Base-by-base conservation (phyloP, 2,113 vertebrate species). In the Anser brachyrhynchus region DNA sequence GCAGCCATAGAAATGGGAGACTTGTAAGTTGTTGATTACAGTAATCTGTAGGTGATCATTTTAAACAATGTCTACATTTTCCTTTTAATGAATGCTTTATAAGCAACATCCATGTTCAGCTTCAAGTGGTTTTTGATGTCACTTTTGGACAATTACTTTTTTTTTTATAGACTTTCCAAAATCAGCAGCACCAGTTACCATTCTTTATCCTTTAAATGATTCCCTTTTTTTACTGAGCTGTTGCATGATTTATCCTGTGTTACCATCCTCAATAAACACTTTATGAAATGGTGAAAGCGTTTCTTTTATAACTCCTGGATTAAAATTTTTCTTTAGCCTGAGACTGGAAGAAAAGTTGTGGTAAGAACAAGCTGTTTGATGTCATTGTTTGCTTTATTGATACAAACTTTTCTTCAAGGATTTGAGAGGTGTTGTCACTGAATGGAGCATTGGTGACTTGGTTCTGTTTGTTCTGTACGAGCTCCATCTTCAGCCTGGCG, bases 191-290 rank as follows among this genome's bases (percentile, higher is more conserved):
- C 95, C 95, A 96, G 76, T 97, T 96, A 91, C 92, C 96, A 94
- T 98, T 97, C 96, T 97, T 97, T 96, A 96, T 96, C 95, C 78
- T 97, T 95, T 87, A 87, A 78, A 96, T 96, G 91, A 96, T 96
- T 97, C 94, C 93, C 94, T 97, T 95, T 98, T 98, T 97, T 98
- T 95, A 97, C 93, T 98, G 96, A 98, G 93, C 97, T 98, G 97
- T 98, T 98, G 98, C 97, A 98, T 98, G 98, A 98, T 95, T 97
- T 98, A 96, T 96, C 97, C 97, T 98, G 97, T 98, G 97, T 98
- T 98, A 97, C 97, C 97, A 97, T 97, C 97, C 97, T 97, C 96
- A 98, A 98, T 98, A 98, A 98, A 98, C 97, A 97, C 97, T 97
- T 98, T 97, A 97, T 96, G 97, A 97, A 98, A 97, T 91, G 92